A percentile compares a stretch with the other conserved stretches of the same genome.
Conservation (phyloP, 2,113 vertebrate species). For the Amphiprion ocellaris region DNA sequence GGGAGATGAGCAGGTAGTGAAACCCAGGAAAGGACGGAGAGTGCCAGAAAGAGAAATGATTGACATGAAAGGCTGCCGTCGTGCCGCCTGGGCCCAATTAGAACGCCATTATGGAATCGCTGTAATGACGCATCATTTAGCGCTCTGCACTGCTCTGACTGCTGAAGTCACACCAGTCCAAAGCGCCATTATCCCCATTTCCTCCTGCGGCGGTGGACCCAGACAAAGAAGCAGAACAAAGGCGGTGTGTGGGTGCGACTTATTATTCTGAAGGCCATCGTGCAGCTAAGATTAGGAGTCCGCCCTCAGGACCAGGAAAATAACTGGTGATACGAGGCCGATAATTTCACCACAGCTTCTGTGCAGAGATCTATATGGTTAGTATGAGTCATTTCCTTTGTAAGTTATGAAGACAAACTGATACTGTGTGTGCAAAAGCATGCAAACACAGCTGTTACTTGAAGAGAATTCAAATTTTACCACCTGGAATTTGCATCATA, state of each 20-base stretch:
- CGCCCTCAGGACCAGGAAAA: neutral
- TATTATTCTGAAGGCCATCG: constrained; percentile 45
- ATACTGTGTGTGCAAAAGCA: too few relatives aligned
- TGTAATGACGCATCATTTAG: constrained; percentile 74
- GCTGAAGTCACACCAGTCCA: constrained; percentile 47
- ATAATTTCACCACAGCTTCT: neutral
- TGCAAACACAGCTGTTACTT: too few relatives aligned
- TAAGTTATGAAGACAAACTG: neutral
- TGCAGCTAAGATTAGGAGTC: constrained; percentile 18
- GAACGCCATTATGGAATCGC: constrained; percentile 71
- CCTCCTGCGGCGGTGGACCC: constrained; percentile 30
- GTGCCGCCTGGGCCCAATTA: constrained; percentile 67
- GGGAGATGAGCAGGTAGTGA: constrained; percentile 19
- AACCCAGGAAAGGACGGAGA: constrained; percentile 11
- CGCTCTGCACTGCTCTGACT: constrained; percentile 32
- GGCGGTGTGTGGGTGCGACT: constrained; percentile 46
- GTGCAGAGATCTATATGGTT: neutral
- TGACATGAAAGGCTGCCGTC: constrained; percentile 58
- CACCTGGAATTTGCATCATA: too few relatives aligned
- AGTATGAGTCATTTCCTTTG: neutral
- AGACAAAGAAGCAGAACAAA: constrained; percentile 65
- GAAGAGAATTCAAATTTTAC: too few relatives aligned
- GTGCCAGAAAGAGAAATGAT: constrained; percentile 63
- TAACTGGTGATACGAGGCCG: neutral
- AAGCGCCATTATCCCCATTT: constrained; percentile 52